A percentile compares a stretch with the other conserved stretches of the same genome.
Evolutionary conservation across 2,797 vertebrate genomes (phyloP).

Genomic region (Pantherophis alleghaniensis): DNA sequence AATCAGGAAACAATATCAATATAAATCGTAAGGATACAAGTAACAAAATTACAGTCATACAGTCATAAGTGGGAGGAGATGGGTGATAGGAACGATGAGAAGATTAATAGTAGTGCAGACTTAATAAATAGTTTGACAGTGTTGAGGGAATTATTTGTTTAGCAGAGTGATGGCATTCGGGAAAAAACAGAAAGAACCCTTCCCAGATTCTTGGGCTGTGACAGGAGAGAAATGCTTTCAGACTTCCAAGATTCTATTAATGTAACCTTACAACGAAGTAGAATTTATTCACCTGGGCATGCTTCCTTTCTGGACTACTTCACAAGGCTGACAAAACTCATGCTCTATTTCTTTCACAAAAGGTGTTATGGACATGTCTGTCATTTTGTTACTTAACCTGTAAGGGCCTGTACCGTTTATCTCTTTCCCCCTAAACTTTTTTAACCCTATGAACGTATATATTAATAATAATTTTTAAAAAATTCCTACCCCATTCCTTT

Average conservation of each 20-base stretch:
- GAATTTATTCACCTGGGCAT: not conserved
- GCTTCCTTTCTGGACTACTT: not conserved
- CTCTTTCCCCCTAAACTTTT: slow-evolving; percentile 44
- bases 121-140: too few relatives aligned
- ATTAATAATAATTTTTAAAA: not conserved
- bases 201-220: not conserved
- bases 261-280: not conserved
- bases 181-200: not conserved
- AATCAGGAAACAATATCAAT: too few relatives aligned
- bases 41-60: too few relatives aligned
- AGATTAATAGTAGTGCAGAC: too few relatives aligned
- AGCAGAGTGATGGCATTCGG: too few relatives aligned
- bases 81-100: too few relatives aligned
- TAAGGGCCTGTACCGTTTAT: slow-evolving; percentile 55
- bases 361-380: slow-evolving; percentile 43
- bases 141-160: too few relatives aligned
- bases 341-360: slow-evolving; percentile 59
- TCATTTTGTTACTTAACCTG: slow-evolving; percentile 53
- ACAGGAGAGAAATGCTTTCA: not conserved
- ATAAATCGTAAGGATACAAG: too few relatives aligned
- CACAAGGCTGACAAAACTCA: slow-evolving; percentile 1
- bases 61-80: too few relatives aligned
- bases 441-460: not conserved
- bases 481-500: slow-evolving; percentile 23
- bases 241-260: not conserved